Evolutionary conservation across 2,113 vertebrate genomes (phyloP).

Genomic region (Emydura subglobosa): DNA sequence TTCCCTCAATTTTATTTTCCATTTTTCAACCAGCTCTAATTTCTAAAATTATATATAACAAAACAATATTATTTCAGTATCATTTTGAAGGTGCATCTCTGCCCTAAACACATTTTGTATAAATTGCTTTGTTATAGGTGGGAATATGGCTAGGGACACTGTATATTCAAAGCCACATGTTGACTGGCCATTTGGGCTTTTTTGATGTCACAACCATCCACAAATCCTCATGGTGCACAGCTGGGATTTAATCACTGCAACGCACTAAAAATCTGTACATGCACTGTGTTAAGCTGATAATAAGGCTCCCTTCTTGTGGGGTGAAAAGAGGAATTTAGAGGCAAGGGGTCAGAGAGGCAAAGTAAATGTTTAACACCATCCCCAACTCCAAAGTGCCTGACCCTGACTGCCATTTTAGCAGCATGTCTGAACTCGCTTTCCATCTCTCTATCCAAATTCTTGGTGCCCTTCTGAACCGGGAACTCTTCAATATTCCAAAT

Average conservation of each 20-base stretch:
- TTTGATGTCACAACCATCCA: background rate
- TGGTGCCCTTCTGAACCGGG: background rate
- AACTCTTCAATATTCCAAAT: background rate
- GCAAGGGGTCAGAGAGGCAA: background rate
- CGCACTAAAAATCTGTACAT: background rate
- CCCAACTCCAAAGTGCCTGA: background rate
- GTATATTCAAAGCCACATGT: fast-evolving
- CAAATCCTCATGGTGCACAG: fast-evolving
- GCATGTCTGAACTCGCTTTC: background rate
- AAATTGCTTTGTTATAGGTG: background rate
- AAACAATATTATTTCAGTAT: background rate
- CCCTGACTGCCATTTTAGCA: background rate
- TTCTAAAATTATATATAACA: background rate
- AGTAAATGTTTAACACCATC: background rate
- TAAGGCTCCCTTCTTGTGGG: background rate
- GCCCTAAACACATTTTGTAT: background rate
- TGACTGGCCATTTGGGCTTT: background rate
- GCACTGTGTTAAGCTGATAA: background rate
- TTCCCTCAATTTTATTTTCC: background rate
- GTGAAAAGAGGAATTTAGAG: background rate
- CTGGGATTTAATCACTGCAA: background rate
- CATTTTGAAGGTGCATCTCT: background rate
- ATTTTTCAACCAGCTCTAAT: background rate
- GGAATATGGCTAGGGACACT: background rate
- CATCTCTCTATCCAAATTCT: background rate